Base-by-base conservation (phyloP, 2,113 vertebrate genomes). In the Silurus asotus region DNA sequence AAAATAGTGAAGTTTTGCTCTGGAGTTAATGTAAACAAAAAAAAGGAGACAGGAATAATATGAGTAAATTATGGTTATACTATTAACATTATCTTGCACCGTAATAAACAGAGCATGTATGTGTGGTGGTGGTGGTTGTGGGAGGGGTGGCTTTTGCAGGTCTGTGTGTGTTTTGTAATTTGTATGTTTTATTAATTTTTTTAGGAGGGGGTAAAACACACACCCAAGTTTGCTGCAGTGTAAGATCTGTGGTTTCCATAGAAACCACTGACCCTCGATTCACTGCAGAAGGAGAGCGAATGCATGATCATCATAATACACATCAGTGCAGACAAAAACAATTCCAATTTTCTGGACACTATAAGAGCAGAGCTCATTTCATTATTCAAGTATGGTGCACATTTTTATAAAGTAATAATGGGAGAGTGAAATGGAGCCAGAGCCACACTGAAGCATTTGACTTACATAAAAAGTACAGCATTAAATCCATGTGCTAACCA, bases 221-320 rank as follows among this genome's bases (percentile, higher is more conserved):
- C 14, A 75, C 58, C 91, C 49, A 53, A 25, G 53, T 55, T 61
- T 53, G 64, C 89, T 88, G 90, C 90, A 90, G 90, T 58, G 72
- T 84, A 87, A 90, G 89, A 90, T 90, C 89, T 76, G 86, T 80
- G 55, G 92, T 95, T 93, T 90, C 93, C 92, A 94, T 95, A 90
- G 94, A 92, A 94, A 95, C 94, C 89, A 94, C 93, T 88, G 85
- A 56, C 88, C 90, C 87, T 89, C 5, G 85, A 85, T 87, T 28
- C 87, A 86, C 90, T 86, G 90, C 89, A 85, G 64, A 91, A 20
- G 1, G 84, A 28, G 88, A 64, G 86, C 61, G 59, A 65, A 80
- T 45, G 17, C 61, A 64, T 49, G 37, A 56, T 56, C 74, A 37
- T 79, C 51, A 37, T 78, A 55, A 69, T 19, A 45, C 83, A n/a